phyloP scores from a whole-genome alignment of 1,140 invertebrate genomes.

The Atopsyche davidsoni region DNA sequence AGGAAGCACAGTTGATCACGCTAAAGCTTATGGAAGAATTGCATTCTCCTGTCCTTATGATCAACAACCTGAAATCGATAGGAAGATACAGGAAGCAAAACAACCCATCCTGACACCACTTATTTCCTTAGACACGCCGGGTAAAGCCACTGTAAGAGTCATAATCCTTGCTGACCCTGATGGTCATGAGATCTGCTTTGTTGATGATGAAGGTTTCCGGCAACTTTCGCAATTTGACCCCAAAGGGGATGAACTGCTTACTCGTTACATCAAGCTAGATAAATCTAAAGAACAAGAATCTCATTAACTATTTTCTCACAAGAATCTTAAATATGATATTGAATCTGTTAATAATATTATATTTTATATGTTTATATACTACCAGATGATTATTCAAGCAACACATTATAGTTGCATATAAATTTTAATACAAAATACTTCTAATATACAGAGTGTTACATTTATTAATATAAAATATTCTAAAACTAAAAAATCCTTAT shows the following conservation, averaged over 20 bases:
- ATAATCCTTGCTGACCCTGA: constrained; percentile 96
- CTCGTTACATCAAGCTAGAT: constrained; percentile 73
- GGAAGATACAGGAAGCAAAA: constrained; percentile 64
- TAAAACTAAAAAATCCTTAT: no score
- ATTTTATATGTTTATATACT: no score
- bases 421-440: background rate
- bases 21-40: constrained; percentile 90
- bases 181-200: constrained; percentile 97
- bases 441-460: no score
- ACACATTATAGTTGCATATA: background rate
- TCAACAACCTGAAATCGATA: constrained; percentile 68
- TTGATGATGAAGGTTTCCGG: constrained; percentile 90
- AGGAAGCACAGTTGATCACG: constrained; percentile 68
- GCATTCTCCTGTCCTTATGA: constrained; percentile 83
- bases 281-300: constrained; percentile 39
- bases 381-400: no score
- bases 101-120: constrained; percentile 81
- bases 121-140: constrained; percentile 88
- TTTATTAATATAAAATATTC: no score
- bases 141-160: constrained; percentile 92
- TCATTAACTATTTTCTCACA: constrained; percentile 3
- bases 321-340: constrained; percentile 4
- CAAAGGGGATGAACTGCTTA: constrained; percentile 70
- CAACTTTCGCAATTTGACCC: constrained; percentile 84
- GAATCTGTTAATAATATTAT: background rate